Conservation (phyloP, 2,888 invertebrate species). For the Andricus curvator region DNA sequence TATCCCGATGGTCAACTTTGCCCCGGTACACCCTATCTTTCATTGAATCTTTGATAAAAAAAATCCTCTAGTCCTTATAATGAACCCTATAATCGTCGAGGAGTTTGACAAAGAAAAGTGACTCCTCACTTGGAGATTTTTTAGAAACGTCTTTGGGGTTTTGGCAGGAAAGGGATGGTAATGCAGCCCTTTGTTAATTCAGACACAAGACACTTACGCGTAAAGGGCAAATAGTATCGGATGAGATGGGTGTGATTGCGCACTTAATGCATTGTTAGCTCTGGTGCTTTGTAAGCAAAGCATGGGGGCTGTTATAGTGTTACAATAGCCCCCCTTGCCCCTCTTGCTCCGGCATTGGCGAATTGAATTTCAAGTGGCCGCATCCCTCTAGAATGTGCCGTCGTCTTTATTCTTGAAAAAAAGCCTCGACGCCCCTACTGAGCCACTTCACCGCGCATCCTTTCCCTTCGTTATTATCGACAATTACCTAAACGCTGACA, state of each 20-base stretch:
- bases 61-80: not conserved
- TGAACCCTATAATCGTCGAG: slow-evolving; percentile 21
- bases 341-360: slow-evolving; percentile 69
- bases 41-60: not conserved
- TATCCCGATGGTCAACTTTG: no score
- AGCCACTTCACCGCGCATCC: slow-evolving; percentile 57
- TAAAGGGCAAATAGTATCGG: slow-evolving; percentile 79
- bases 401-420: slow-evolving; percentile 67
- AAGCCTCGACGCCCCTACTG: slow-evolving; percentile 54
- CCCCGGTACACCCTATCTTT: no score
- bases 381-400: slow-evolving; percentile 75
- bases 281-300: slow-evolving; percentile 75
- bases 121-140: not conserved
- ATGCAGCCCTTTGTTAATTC: slow-evolving; percentile 70
- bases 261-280: slow-evolving; percentile 78
- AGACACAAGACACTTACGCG: slow-evolving; percentile 71
- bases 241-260: slow-evolving; percentile 79
- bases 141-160: slow-evolving; percentile 19
- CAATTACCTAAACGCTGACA: slow-evolving; percentile 41
- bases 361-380: slow-evolving; percentile 78
- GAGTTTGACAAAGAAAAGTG: slow-evolving; percentile 23
- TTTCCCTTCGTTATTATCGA: slow-evolving; percentile 44
- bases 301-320: slow-evolving; percentile 74
- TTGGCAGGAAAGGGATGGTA: slow-evolving; percentile 50
- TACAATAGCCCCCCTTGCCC: slow-evolving; percentile 70